Percentiles rank a stretch among this genome's conserved stretches.
Conservation (phyloP, 2,888 invertebrate genomes). For the Buathra laborator region DNA sequence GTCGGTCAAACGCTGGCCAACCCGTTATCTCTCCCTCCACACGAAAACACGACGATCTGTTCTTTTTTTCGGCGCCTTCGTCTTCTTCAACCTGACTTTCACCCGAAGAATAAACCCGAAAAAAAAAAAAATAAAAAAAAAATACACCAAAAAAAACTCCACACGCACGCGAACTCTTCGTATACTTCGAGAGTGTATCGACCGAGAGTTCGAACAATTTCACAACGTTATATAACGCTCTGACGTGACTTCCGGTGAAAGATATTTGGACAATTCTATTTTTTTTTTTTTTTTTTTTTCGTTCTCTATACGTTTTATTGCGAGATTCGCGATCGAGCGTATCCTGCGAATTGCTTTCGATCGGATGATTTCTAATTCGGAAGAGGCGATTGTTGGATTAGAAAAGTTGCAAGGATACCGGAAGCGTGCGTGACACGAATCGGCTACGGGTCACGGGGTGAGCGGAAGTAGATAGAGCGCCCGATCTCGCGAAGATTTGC, state of each 20-base stretch:
- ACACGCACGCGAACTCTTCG: slow-evolving; percentile 22
- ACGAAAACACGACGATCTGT: slow-evolving; percentile 39
- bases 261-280: slow-evolving; percentile 9
- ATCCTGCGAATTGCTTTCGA: not conserved
- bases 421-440: slow-evolving; percentile 67
- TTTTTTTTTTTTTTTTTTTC: not conserved
- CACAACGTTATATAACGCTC: slow-evolving; percentile 44
- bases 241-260: slow-evolving; percentile 59
- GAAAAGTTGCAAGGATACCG: slow-evolving; percentile 46
- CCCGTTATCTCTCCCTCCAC: slow-evolving; percentile 57
- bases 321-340: not conserved
- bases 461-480: slow-evolving; percentile 67
- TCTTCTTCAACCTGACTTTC: slow-evolving; percentile 57
- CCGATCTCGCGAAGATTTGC: slow-evolving; percentile 51
- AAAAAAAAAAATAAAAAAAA: not conserved
- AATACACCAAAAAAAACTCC: slow-evolving; percentile 22
- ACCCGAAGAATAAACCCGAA: slow-evolving; percentile 42
- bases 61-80: slow-evolving; percentile 32
- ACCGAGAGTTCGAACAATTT: slow-evolving; percentile 50
- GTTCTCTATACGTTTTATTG: not conserved
- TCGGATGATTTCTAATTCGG: slow-evolving; percentile 32
- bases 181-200: slow-evolving; percentile 2
- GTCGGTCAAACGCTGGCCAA: slow-evolving; percentile 63
- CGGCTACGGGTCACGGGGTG: slow-evolving; percentile 66
- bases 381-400: not conserved